Percentiles rank a stretch among this genome's conserved stretches.
These are phyloP conservation scores for Geotrupes spiniger DNA, from an alignment of 2,888 invertebrate species.

Conservation along the genomic window DNA sequence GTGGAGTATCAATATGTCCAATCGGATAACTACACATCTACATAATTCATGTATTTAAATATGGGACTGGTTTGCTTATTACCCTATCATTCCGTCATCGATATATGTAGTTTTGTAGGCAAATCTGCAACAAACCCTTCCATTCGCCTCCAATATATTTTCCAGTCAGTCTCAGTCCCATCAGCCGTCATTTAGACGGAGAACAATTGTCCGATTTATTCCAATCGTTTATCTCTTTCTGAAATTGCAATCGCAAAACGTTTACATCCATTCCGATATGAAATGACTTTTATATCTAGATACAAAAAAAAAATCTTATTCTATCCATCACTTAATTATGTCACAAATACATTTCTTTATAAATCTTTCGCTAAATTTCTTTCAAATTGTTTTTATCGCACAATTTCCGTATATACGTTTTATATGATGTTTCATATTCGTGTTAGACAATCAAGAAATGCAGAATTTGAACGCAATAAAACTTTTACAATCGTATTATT, in stretches of 20 bases:
- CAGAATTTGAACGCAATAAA: slow-evolving; percentile 25
- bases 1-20: slow-evolving; percentile 53
- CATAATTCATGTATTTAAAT: slow-evolving; percentile 53
- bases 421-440: slow-evolving; percentile 1
- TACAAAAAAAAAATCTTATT: too few species aligned
- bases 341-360: too few species aligned
- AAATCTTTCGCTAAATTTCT: too few species aligned
- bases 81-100: slow-evolving; percentile 50
- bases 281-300: too few species aligned
- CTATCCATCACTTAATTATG: not conserved
- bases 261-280: too few species aligned
- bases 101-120: slow-evolving; percentile 10
- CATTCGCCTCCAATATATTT: not conserved
- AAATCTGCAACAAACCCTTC: slow-evolving; percentile 5
- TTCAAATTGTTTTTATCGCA: too few species aligned
- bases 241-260: too few species aligned
- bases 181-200: slow-evolving; percentile 31
- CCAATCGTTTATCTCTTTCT: slow-evolving; percentile 33
- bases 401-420: too few species aligned
- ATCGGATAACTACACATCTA: slow-evolving; percentile 51
- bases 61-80: slow-evolving; percentile 47
- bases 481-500: slow-evolving; percentile 41
- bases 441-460: not conserved
- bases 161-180: slow-evolving; percentile 1
- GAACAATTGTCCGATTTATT: slow-evolving; percentile 34